A percentile compares a stretch with the other conserved stretches of the same genome.
Evolutionary conservation across 2,888 invertebrate species (phyloP).

Genomic region (Orthosia incerta): DNA sequence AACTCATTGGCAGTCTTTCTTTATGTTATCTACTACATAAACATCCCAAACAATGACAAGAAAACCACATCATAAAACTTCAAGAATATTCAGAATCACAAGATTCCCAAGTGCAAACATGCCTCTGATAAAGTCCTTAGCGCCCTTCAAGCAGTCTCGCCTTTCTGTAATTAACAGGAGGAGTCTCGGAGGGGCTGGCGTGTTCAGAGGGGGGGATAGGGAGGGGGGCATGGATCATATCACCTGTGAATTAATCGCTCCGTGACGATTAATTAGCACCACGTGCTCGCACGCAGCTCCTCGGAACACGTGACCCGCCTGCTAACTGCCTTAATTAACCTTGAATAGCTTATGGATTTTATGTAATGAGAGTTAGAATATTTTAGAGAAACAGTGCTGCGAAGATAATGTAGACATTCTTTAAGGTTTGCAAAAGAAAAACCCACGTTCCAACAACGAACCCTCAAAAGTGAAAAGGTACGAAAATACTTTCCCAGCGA

Average conservation of each 20-base stretch:
- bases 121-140: constrained; percentile 75
- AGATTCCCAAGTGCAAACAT: constrained; percentile 64
- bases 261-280: constrained; percentile 88
- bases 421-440: constrained; percentile 2
- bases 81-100: constrained; percentile 47
- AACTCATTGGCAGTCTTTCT: not conserved
- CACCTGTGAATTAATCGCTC: constrained; percentile 88
- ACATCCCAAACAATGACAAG: not conserved
- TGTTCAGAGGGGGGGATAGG: constrained; percentile 49
- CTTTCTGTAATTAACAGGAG: constrained; percentile 82
- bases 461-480: constrained; percentile 46
- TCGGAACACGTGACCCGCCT: constrained; percentile 71
- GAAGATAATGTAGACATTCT: not conserved
- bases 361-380: constrained; percentile 25
- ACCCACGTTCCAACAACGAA: constrained; percentile 13
- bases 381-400: not conserved
- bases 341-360: constrained; percentile 53
- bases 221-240: constrained; percentile 83
- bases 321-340: constrained; percentile 58
- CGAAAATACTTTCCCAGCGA: constrained; percentile 40
- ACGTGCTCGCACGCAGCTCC: constrained; percentile 77
- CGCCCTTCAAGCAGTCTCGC: constrained; percentile 80
- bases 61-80: constrained; percentile 11
- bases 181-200: constrained; percentile 61
- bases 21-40: not conserved